Evolutionary conservation across 2,888 invertebrate genomes (phyloP), one percentile per base, ranked within the genome.

Genomic region (Volucella inflata): DNA sequence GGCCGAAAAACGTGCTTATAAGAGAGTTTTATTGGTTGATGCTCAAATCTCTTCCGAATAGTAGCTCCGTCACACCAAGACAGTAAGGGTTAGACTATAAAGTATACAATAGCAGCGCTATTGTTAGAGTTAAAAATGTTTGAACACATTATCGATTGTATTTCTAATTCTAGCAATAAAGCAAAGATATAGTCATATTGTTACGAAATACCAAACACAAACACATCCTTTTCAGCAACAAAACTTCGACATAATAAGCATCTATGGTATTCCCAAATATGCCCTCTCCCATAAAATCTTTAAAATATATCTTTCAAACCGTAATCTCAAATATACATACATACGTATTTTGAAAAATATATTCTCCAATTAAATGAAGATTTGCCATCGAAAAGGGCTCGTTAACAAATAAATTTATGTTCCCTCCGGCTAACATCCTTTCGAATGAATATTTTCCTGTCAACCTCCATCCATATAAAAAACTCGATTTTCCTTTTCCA

Each of bases 301-400:
- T 8, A 53, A 44, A 74, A 55, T 21, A 46, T 65, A 16, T 36
- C 60, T 62, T 10, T 55, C 42, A 14, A n/a, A 36, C 42, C 62
- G 53, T 59, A 64, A 71, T 67, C 65, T 46, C 30, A 67, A 50
- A 71, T 59, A 62, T 4, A n/a, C 17, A 46, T 68, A 30, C 1
- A 1, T 30, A 30, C 6, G 30, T 30, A 30, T 30, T 6, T 6
- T 0, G 0, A 30, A 30, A 30, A 30, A 74, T 75, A 75, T 79
- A 75, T 71, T 59, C 75, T 59, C 84, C 79, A 84, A 84, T 84
- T 84, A 84, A 79, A 84, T 75, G 70, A 75, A 75, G 80, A 75
- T 84, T 75, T 77, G 21, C 59, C 51, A 46, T 57, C n/a, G 10
- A 60, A 53, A 55, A 50, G 57, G 55, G 46, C 68, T 79, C 59